Percentiles rank a stretch among this genome's conserved stretches.
Evolutionary conservation across 30 jellyfish, hydroid and myxozoan genomes (phyloP).

Genomic region (Euphysa ruthae): DNA sequence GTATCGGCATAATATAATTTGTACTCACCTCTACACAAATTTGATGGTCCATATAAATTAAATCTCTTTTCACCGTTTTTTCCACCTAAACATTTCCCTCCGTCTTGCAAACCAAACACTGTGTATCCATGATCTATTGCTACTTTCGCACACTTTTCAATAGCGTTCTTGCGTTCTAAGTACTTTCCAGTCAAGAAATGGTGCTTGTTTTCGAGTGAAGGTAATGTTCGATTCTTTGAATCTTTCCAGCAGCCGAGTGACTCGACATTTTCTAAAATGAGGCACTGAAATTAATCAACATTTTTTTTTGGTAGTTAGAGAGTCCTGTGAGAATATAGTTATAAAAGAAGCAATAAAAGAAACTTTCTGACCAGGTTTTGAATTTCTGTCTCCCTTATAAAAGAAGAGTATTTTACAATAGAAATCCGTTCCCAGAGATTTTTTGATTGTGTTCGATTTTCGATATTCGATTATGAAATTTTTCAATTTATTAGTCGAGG

Average conservation of each 20-base stretch:
- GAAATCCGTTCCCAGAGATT: too few species aligned
- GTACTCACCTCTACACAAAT: conserved; percentile 69
- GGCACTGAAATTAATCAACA: neutral
- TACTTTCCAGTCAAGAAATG: conserved; percentile 44
- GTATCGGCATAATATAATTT: neutral
- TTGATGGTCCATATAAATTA: conserved; percentile 93
- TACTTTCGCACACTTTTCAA: conserved; percentile 66
- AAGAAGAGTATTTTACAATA: too few species aligned
- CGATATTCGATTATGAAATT: too few species aligned
- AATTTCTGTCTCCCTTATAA: too few species aligned
- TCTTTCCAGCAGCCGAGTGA: conserved; percentile 97
- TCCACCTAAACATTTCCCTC: conserved; percentile 95
- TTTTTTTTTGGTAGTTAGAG: neutral
- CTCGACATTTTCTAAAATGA: conserved; percentile 42
- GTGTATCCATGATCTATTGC: conserved; percentile 46
- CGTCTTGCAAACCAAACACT: conserved; percentile 86
- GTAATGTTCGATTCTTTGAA: conserved; percentile 56
- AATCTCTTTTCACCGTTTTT: conserved; percentile 50
- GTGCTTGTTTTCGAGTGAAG: conserved; percentile 68
- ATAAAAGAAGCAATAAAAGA: too few species aligned
- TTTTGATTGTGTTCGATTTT: too few species aligned
- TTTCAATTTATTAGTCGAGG: too few species aligned
- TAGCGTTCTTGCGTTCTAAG: conserved; percentile 51
- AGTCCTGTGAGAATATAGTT: neutral
- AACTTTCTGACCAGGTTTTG: too few species aligned